Base-by-base conservation (phyloP, 2,113 vertebrate species). In the Anas platyrhynchos region DNA sequence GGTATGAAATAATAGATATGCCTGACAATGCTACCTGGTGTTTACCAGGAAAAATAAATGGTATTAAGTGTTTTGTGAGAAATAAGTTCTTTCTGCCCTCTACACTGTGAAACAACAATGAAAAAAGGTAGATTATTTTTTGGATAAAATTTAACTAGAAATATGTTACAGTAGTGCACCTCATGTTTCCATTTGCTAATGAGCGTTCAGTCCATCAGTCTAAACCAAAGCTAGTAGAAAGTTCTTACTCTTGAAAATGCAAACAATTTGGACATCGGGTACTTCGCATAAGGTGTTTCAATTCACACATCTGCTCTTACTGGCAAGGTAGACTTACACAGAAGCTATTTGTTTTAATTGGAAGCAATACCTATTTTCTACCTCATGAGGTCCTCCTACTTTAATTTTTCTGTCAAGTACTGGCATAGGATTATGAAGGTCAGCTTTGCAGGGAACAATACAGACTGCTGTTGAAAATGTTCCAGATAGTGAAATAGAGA, bases 381-480 rank as follows among this genome's bases (percentile, higher is more conserved):
- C 95, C 97, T 96, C 94, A 58, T n/a, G 96, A 97, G 97, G 96
- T 50, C 94, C 94, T 96, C 73, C 11, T 69, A 7, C 91, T 69
- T 88, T 95, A 94, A 90, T 90, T 95, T 97, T 94, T 97, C 72
- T 87, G 44, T 65, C 81, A n/a, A 32, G n/a, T 36, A 3, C 32
- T 56, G 63, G 13, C 2, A 2, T 44, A 15, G n/a, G 72, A 21
- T 38, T 82, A 75, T 29, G 52, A 81, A 84, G 73, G 67, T 88
- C 52, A 77, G 16, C 9, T 87, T 44, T 89, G 29, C 73, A 68
- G n/a, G 32, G 68, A 68, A 52, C 59, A 34, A 29, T 58, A 23
- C 27, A 54, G 17, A n/a, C 55, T 55, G 14, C 41, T 72, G 6
- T 25, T 84, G 38, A 61, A 91, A 46, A 79, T 17, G 52, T 63